phyloP scores from a whole-genome alignment of 2,888 invertebrate genomes.

The Seira sanloemensis region DNA sequence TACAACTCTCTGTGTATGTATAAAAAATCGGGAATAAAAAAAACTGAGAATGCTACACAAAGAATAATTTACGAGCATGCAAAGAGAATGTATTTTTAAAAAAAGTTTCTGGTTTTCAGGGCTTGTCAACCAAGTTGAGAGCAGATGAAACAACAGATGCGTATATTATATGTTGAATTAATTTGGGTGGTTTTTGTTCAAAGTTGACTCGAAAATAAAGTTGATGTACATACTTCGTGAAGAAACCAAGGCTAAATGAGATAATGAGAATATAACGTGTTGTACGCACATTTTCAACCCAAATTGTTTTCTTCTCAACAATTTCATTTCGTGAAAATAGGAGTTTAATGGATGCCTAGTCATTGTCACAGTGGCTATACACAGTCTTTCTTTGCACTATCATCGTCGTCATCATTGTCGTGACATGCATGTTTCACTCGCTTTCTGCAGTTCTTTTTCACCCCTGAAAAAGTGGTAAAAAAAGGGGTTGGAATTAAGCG shows the following conservation, averaged over 20 bases:
- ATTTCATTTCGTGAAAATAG: not conserved
- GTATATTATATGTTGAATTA: not conserved
- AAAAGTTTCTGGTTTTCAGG: not conserved
- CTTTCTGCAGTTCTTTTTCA: not conserved
- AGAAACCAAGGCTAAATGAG: conserved; percentile 36
- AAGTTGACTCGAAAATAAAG: not conserved
- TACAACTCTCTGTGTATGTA: not conserved
- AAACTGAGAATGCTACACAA: not conserved
- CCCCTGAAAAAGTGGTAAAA: not conserved
- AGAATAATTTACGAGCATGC: conserved; percentile 8
- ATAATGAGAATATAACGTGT: conserved; percentile 55
- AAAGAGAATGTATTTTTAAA: too few species aligned
- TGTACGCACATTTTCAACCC: conserved; percentile 33
- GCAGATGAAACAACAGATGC: not conserved
- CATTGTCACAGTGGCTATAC: not conserved
- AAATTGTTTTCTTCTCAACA: not conserved
- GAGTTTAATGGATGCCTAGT: not conserved
- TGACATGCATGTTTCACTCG: not conserved
- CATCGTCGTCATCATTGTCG: not conserved
- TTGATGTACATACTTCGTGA: not conserved
- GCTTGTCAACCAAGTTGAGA: not conserved
- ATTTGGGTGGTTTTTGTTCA: not conserved
- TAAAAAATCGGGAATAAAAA: not conserved
- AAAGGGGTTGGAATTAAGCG: not conserved
- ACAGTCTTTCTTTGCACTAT: conserved; percentile 1